Conservation (phyloP, 2,797 vertebrate genomes). For the Girardinus metallicus region DNA sequence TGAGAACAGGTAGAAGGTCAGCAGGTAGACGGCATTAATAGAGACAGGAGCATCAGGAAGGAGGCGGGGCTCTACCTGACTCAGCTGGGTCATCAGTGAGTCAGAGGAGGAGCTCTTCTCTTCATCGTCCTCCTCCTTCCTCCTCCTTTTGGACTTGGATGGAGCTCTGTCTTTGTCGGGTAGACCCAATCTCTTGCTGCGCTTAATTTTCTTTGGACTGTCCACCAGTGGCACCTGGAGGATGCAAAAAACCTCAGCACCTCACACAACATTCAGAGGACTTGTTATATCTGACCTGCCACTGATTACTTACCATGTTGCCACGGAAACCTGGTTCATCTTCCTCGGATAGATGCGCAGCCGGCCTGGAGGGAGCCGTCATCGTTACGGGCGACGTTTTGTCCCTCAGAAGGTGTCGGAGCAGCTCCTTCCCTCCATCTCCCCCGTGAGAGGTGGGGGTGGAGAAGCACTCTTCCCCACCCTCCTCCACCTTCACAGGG, state of each 20-base stretch:
- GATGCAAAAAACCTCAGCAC: background rate
- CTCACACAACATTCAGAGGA: background rate
- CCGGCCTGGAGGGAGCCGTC: constrained; percentile 32
- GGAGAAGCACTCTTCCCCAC: constrained; percentile 22
- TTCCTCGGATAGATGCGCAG: constrained; percentile 68
- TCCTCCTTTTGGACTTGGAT: constrained; percentile 86
- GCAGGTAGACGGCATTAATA: background rate
- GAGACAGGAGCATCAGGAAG: background rate
- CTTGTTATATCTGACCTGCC: too few relatives aligned
- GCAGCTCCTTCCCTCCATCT: constrained; percentile 89
- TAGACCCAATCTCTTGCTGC: constrained; percentile 76
- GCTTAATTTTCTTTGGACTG: constrained; percentile 83
- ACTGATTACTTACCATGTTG: constrained; percentile 47
- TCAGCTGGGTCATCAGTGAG: constrained; percentile 84
- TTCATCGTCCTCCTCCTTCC: constrained; percentile 86
- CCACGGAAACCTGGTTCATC: constrained; percentile 67
- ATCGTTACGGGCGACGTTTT: constrained; percentile 81
- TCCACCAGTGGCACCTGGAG: constrained; percentile 38
- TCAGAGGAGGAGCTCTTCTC: constrained; percentile 77
- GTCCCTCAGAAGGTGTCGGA: constrained; percentile 93
- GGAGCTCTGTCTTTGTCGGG: constrained; percentile 80
- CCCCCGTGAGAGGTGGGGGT: constrained; percentile 26
- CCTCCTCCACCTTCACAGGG: constrained; percentile 79
- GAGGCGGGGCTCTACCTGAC: constrained; percentile 63
- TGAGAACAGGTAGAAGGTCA: constrained; percentile 55